Conservation (phyloP, 2,797 vertebrate species). For the Pangasius sanitwongsei region DNA sequence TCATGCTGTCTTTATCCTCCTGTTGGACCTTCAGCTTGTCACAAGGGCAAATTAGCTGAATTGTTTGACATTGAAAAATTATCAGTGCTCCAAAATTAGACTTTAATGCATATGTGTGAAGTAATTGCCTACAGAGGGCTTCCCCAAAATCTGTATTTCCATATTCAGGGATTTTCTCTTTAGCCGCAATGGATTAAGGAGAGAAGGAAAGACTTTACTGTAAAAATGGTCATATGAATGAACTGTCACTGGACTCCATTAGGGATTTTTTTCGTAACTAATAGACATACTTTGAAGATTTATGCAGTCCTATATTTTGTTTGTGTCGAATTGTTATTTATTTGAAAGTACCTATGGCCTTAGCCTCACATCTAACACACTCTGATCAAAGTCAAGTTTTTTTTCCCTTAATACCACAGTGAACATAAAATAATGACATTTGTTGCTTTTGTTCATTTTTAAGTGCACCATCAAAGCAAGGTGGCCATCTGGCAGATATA, state of each 20-base stretch:
- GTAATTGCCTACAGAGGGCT: constrained; percentile 9
- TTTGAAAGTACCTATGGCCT: background rate
- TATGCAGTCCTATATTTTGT: background rate
- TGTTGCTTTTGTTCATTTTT: constrained; percentile 28
- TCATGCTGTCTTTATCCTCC: background rate
- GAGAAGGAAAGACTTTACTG: background rate
- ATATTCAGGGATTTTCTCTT: constrained; percentile 9
- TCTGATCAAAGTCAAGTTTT: constrained; percentile 12
- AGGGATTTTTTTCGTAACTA: background rate
- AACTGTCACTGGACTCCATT: background rate
- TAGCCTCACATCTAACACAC: background rate
- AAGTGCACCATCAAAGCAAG: constrained; percentile 49
- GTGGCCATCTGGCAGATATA: background rate
- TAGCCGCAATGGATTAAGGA: background rate
- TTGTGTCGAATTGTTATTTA: background rate
- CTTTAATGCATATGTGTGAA: background rate
- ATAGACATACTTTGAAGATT: background rate
- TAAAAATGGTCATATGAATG: background rate
- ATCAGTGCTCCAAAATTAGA: background rate
- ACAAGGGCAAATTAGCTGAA: background rate
- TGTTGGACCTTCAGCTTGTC: background rate
- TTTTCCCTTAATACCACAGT: background rate
- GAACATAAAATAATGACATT: constrained; percentile 21
- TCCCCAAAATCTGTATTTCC: background rate
- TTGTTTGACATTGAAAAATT: background rate